Base-by-base conservation (phyloP, 2,797 vertebrate genomes). In the Argentina silus region DNA sequence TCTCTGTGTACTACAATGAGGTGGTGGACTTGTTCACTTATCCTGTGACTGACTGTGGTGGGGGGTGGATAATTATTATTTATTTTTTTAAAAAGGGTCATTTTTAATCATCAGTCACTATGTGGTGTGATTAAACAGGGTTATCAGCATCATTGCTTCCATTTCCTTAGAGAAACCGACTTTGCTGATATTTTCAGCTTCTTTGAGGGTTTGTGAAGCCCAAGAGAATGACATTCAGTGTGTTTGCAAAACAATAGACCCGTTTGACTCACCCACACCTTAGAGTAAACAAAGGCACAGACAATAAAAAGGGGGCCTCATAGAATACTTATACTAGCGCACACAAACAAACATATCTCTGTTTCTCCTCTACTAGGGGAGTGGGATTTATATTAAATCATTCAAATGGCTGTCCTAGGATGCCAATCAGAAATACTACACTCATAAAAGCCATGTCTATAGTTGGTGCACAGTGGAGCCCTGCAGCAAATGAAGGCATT, bases 351-450 rank as follows among this genome's bases (percentile, higher is more conserved):
- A 65, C 83, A 87, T 85, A 86, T 88, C 86, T 87, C 73, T 88
- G 82, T 62, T 78, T 78, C 78, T 83, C 67, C 60, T 67, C 77
- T 76, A 81, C 86, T 78, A 73, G 85, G 84, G 81, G 79, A 89
- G 88, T 73, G 78, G 80, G 76, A 83, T 84, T 72, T 86, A 86
- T 91, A 87, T 94, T 94, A 92, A 94, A 94, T 94, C 93, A 94
- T 94, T 94, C 91, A 94, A 92, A 93, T 84, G 82, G 87, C 84
- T 91, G 90, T 91, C 90, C 90, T 92, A 87, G 86, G 89, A 92
- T 91, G 92, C 91, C 93, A 93, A 93, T 94, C 93, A 94, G 92
- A 94, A 93, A 94, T 94, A 94, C 92, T 92, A 91, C 89, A 83
- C 86, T 91, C 90, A 92, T 94, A 93, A 94, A 94, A 93, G 90